Conservation (phyloP, 2,888 invertebrate species). For the Deroplatys truncata region DNA sequence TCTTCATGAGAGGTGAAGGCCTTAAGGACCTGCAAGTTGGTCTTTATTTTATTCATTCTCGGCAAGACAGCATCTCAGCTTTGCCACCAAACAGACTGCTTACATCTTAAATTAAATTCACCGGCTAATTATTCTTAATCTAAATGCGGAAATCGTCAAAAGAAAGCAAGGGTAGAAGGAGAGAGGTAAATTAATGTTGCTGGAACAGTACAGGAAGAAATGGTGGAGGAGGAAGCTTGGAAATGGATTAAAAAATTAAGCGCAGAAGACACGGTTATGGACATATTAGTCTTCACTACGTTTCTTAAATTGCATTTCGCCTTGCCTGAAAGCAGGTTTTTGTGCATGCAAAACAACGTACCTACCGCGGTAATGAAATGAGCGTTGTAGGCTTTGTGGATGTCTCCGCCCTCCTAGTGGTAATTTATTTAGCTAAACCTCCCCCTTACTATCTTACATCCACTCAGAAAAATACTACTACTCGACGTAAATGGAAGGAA, state of each 20-base stretch:
- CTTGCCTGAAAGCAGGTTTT: background rate
- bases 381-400: background rate
- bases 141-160: background rate
- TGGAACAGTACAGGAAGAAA: background rate
- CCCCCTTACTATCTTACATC: background rate
- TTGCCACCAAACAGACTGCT: background rate
- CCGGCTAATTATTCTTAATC: background rate
- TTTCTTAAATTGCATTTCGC: conserved; percentile 3
- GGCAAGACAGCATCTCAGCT: background rate
- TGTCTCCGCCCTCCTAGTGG: background rate
- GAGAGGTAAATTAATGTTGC: background rate
- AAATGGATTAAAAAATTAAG: background rate
- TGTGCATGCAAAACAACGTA: background rate
- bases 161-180: background rate
- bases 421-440: background rate
- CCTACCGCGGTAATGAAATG: background rate
- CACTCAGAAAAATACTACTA: background rate
- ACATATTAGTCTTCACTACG: background rate
- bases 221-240: background rate
- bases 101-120: background rate
- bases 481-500: background rate
- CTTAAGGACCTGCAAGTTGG: background rate
- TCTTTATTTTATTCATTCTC: background rate
- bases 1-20: too few relatives aligned
- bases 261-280: background rate